Evolutionary conservation across 2,888 invertebrate genomes (phyloP), one percentile per base, ranked within the genome.

Genomic region (Dicycla oo): DNA sequence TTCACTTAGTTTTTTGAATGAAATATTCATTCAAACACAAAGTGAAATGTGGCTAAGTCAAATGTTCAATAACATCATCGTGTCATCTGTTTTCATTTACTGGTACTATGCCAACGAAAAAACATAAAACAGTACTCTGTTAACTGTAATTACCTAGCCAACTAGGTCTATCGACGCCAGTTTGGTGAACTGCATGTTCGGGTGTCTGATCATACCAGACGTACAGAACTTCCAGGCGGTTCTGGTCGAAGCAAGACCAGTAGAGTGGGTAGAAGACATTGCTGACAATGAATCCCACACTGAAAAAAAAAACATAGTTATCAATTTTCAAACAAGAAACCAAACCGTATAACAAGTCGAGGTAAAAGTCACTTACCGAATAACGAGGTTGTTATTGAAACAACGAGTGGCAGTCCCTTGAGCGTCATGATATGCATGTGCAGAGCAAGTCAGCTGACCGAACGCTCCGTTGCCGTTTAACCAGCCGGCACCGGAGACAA

Each of bases 241-340:
- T 88, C 51, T 93, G 91, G 87, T 97, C 95, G 82, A 96, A 97
- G 88, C 97, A 97, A 0, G 97, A 93, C 82, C 92, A 94, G 80
- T 96, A 96, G 13, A 94, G 86, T 26, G 93, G 91, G 76, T 96
- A 91, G 88, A 97, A 96, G 15, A 92, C 89, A 26, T 90, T 90
- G 74, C 93, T 89, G 0, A 96, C 92, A 38, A 89, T 86, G 87
- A 96, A 97, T 3, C 97, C 97, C 45, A 97, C 93, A 73, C 96
- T 95, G 83, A 49, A 74, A 80, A 45, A 30, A 76, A 49, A 11
- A 54, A 40, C 3, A 51, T 10, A 7, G 20, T n/a, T 23, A 51
- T 43, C 40, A 43, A 15, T 56, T 51, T 18, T 26, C 3, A 38
- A 20, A 38, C 15, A n/a, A 49, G 18, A 76, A 38, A 30, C 11